These are phyloP conservation scores for Acropora yongei DNA, from an alignment of 64 coral and sea anemone species.

Conservation along the genomic window DNA sequence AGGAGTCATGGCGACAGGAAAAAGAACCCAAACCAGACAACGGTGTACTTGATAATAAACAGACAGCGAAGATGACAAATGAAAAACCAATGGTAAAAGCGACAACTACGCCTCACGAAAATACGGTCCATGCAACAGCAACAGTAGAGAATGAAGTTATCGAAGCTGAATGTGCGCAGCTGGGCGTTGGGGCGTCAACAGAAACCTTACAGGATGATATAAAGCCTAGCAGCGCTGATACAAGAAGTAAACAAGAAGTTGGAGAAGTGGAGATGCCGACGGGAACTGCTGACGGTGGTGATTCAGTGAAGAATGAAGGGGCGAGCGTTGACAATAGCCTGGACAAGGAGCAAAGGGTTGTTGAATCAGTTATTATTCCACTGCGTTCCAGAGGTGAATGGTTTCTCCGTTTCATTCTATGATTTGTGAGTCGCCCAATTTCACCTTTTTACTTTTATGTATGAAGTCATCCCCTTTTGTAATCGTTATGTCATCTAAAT, in stretches of 20 bases:
- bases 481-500: too few relatives aligned
- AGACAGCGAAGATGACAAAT: neutral
- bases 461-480: neutral
- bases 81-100: neutral
- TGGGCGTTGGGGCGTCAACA: neutral
- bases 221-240: neutral
- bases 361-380: conserved; percentile 4
- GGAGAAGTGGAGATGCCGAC: neutral
- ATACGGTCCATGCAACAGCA: neutral
- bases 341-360: neutral
- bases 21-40: neutral
- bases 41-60: neutral
- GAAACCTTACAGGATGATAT: neutral
- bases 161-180: neutral
- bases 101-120: neutral
- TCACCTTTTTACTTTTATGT: too few relatives aligned
- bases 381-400: conserved; percentile 30
- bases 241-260: neutral
- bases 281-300: neutral
- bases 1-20: neutral
- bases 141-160: neutral
- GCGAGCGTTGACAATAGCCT: neutral
- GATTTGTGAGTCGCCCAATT: too few relatives aligned
- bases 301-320: neutral
- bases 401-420: too few relatives aligned